A percentile compares a stretch with the other conserved stretches of the same genome.
Evolutionary conservation across 2,888 invertebrate genomes (phyloP).

Genomic region (Deilephila elpenor): DNA sequence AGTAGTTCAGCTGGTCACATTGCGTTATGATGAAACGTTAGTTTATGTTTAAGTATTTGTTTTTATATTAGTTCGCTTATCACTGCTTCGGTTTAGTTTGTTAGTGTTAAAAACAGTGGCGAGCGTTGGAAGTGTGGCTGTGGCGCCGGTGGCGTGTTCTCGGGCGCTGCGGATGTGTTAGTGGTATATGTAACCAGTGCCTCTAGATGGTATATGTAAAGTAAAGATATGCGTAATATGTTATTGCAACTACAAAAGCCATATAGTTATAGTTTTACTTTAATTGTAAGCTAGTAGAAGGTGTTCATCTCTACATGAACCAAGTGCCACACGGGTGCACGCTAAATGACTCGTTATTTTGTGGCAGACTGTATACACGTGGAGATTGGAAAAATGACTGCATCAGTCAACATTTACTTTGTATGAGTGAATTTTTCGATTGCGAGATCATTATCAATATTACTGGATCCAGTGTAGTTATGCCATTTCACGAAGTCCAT

Average conservation of each 20-base stretch:
- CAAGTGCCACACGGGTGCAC: neutral
- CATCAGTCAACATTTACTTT: neutral
- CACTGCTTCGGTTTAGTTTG: slow-evolving; percentile 9
- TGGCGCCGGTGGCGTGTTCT: neutral
- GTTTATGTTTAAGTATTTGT: slow-evolving; percentile 19
- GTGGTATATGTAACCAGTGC: slow-evolving; percentile 32
- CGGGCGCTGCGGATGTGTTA: neutral
- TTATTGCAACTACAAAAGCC: slow-evolving; percentile 29
- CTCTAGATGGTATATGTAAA: slow-evolving; percentile 34
- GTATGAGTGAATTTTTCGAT: neutral
- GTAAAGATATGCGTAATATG: slow-evolving; percentile 19
- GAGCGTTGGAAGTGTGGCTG: neutral
- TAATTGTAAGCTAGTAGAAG: slow-evolving; percentile 25
- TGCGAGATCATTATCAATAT: neutral
- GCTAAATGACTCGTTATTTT: neutral
- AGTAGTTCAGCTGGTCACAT: slow-evolving; percentile 19
- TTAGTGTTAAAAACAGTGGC: neutral
- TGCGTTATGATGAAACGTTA: neutral
- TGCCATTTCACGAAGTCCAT: no score
- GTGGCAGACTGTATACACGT: neutral
- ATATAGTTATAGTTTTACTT: slow-evolving; percentile 25
- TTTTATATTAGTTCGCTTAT: slow-evolving; percentile 6
- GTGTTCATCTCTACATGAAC: neutral
- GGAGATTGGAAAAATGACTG: neutral
- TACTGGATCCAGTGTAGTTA: neutral